These are phyloP conservation scores for Teinopalpus imperialis DNA, from an alignment of 2,888 invertebrate genomes.

Conservation along the genomic window DNA sequence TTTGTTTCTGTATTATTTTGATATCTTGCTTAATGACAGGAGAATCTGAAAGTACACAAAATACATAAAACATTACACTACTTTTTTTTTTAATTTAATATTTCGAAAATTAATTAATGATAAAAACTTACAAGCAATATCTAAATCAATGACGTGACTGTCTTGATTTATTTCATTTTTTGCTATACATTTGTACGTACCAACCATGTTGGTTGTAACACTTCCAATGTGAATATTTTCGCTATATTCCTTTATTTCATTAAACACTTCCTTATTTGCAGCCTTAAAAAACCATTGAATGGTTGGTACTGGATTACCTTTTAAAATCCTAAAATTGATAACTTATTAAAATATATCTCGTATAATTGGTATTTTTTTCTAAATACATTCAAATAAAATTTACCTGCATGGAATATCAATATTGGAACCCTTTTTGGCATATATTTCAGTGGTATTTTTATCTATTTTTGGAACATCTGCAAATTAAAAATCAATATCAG, in stretches of 20 bases:
- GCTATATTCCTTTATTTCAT: neutral
- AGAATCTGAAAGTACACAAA: conserved; percentile 8
- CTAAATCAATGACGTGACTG: conserved; percentile 11
- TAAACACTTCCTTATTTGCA: neutral
- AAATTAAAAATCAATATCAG: neutral
- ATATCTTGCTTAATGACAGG: conserved; percentile 3
- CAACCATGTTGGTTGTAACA: neutral
- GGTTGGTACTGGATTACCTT: conserved; percentile 11
- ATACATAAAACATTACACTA: neutral
- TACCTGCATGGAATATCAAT: conserved; percentile 18
- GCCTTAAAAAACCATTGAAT: conserved; percentile 16
- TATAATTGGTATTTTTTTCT: neutral
- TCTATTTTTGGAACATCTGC: conserved; percentile 16
- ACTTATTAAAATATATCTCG: neutral
- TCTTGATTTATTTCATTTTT: conserved; percentile 12
- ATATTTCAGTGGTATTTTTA: conserved; percentile 15
- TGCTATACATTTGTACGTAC: conserved; percentile 22
- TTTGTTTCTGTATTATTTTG: neutral
- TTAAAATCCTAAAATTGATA: conserved; percentile 17
- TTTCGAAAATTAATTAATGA: too few relatives aligned
- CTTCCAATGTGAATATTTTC: conserved; percentile 12
- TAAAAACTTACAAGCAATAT: conserved; percentile 18
- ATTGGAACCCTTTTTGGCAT: neutral
- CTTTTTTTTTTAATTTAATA: too few relatives aligned
- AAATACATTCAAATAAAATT: conserved; percentile 24